Base-by-base conservation (phyloP, 1,140 invertebrate species). In the Drosophila ohnishii region DNA sequence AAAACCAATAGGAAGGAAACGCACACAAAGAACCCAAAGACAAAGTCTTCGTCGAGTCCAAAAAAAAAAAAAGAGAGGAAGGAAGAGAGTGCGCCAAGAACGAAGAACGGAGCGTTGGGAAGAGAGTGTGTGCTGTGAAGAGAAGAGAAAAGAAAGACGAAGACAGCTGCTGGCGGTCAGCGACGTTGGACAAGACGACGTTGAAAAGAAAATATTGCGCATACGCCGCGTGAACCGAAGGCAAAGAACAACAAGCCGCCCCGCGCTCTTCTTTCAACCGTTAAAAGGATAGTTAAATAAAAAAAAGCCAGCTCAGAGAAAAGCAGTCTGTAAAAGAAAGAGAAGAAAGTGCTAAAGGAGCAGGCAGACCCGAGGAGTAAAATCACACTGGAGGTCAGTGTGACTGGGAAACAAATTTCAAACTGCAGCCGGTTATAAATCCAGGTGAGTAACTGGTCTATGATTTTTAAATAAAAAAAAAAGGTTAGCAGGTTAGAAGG, bases 161-260 rank as follows among this genome's bases (percentile, higher is more conserved):
- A 65, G 37, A 60, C 66, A 32, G 65, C 39, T 65, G 42, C n/a
- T 65, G 67, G 69, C 67, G 67, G 67, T 71, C 67, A 73, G 69
- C 69, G 55, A 44, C 48, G 44, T 76, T 84, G 71, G 70, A 65
- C 55, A 79, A 83, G 60, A 75, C 44, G 64, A 39, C 13, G 51
- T 55, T 55, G 51, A 37, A 55, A 55, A 37, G 48, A 63, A 59
- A 75, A 82, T 73, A 86, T 83, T 79, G 76, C 83, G 79, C 79
- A 86, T 86, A 86, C 83, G 83, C 79, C 83, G 75, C 57, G 82
- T 82, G 75, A 79, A 86, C 64, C 78, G 57, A 77, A 64, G 40
- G 35, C 44, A 47, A 62, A 44, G 40, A 61, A 47, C 40, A 79
- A 56, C 57, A 72, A 56, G 30, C 59, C 64, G 64, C 25, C 16